These are phyloP conservation scores for Cephus runcator DNA, from an alignment of 2,888 invertebrate species.

Conservation along the genomic window DNA sequence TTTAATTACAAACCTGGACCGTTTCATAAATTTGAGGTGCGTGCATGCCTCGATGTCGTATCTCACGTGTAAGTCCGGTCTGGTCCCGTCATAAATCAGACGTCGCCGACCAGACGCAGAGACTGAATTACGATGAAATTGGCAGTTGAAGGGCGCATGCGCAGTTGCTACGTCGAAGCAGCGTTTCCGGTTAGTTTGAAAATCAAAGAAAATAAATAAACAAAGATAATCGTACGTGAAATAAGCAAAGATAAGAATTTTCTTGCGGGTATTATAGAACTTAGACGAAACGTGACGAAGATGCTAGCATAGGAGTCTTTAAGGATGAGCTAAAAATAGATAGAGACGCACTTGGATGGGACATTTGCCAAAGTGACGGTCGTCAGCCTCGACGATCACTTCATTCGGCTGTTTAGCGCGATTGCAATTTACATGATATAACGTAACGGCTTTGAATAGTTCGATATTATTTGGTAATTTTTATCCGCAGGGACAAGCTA, in stretches of 20 bases:
- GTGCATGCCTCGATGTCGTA: not conserved
- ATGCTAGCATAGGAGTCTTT: not conserved
- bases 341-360: not conserved
- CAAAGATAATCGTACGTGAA: not conserved
- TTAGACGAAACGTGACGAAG: not conserved
- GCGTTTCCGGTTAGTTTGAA: not conserved
- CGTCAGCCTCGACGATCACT: not conserved
- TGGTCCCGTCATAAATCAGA: not conserved
- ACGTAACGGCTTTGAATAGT: not conserved
- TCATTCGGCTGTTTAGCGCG: not conserved
- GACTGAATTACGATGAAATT: not conserved
- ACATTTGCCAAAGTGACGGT: not conserved
- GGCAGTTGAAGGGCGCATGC: not conserved
- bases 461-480: not conserved
- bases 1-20: not conserved
- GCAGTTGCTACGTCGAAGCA: not conserved
- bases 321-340: not conserved
- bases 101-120: not conserved
- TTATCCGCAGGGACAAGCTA: not conserved
- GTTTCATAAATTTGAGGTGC: not conserved
- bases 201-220: not conserved
- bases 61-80: not conserved
- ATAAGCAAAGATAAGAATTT: not conserved
- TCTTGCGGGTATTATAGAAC: not conserved
- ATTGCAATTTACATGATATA: not conserved